Conservation (phyloP, 2,797 vertebrate genomes). For the Pipistrellus nathusii region DNA sequence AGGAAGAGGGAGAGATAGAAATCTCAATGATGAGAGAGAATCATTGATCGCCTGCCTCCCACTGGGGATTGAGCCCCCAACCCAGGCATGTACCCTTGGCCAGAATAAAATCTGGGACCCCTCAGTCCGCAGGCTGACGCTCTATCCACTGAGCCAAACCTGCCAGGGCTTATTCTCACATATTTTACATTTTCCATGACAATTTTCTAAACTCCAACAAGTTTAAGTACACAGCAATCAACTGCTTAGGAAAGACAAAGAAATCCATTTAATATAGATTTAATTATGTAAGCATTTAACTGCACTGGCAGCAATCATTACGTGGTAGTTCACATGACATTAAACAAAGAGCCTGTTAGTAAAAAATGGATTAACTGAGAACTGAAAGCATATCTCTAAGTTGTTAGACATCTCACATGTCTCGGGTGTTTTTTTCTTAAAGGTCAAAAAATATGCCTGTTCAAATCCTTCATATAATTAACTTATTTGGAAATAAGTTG, state of each 20-base stretch:
- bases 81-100: too few species aligned
- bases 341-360: slow-evolving; percentile 72
- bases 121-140: too few species aligned
- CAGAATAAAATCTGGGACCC: too few species aligned
- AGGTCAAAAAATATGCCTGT: not conserved
- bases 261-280: slow-evolving; percentile 76
- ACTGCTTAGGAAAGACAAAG: slow-evolving; percentile 70
- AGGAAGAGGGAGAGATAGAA: too few species aligned
- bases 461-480: slow-evolving; percentile 1
- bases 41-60: too few species aligned
- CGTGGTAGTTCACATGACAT: slow-evolving; percentile 61
- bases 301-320: slow-evolving; percentile 23
- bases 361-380: slow-evolving; percentile 26
- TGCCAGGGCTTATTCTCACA: slow-evolving; percentile 9
- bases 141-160: too few species aligned
- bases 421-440: slow-evolving; percentile 29
- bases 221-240: slow-evolving; percentile 73
- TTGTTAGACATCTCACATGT: not conserved
- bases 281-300: slow-evolving; percentile 81
- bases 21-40: too few species aligned
- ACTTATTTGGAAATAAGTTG: slow-evolving; percentile 41
- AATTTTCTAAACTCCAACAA: slow-evolving; percentile 61
- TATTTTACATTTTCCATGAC: slow-evolving; percentile 68
- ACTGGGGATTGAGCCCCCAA: too few species aligned
- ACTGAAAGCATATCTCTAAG: not conserved